phyloP scores from a whole-genome alignment of 1,140 invertebrate species.

The Macrobrachium nipponense region DNA sequence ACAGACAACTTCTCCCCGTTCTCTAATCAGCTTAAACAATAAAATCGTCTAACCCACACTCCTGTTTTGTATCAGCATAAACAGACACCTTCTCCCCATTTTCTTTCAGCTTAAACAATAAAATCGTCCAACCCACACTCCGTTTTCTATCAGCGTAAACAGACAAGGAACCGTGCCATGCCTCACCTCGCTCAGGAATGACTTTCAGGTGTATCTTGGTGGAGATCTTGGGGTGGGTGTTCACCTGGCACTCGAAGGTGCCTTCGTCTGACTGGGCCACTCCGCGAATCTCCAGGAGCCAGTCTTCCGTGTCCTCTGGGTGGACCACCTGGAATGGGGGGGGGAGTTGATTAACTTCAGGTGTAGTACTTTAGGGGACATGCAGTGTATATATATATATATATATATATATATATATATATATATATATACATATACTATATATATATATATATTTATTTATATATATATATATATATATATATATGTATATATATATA shows the following conservation, averaged over 20 bases:
- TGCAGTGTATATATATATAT: background rate
- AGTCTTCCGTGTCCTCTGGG: conserved; percentile 45
- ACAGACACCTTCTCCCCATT: no score
- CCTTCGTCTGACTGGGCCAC: conserved; percentile 29
- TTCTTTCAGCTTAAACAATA: no score
- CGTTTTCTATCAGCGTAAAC: no score
- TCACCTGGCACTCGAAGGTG: conserved; percentile 55
- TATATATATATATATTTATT: background rate
- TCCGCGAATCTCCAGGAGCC: conserved; percentile 35
- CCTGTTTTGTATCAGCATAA: no score
- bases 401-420: background rate
- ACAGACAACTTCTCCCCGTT: no score
- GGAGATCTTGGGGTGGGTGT: conserved; percentile 55
- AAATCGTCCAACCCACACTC: no score
- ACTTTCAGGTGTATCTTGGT: conserved; percentile 53
- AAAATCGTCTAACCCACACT: no score
- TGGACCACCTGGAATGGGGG: conserved; percentile 37
- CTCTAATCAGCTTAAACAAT: no score
- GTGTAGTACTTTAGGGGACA: no score
- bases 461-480: background rate
- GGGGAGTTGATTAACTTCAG: background rate
- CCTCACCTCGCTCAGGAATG: conserved; percentile 27
- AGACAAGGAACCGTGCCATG: no score
- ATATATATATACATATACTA: background rate
- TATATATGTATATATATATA: background rate